Percentiles rank a stretch among this genome's conserved stretches.
phyloP scores from a whole-genome alignment of 2,113 vertebrate species.

The Leptodactylus fuscus region DNA sequence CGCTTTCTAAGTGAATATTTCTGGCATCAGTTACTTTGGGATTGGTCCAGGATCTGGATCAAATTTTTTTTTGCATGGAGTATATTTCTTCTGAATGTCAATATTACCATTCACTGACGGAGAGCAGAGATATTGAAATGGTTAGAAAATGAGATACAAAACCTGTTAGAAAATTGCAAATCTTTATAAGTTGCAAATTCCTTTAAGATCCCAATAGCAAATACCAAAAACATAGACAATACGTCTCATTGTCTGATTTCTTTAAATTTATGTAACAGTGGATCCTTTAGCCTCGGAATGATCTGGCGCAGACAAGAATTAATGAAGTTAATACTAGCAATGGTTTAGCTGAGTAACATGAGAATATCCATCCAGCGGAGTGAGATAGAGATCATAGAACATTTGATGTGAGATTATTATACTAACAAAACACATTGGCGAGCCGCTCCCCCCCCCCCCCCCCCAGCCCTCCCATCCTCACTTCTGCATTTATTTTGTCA shows the following conservation, averaged over 20 bases:
- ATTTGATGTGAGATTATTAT: slow-evolving; percentile 35
- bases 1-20: too few relatives aligned
- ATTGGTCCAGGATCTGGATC: too few relatives aligned
- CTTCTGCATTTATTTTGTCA: slow-evolving; percentile 25
- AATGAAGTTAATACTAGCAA: background rate
- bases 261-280: background rate
- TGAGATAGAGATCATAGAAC: slow-evolving; percentile 36
- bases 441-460: too few relatives aligned
- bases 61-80: too few relatives aligned
- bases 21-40: too few relatives aligned
- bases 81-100: too few relatives aligned
- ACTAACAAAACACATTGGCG: slow-evolving; percentile 23
- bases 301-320: background rate
- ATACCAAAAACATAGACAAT: background rate
- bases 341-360: background rate
- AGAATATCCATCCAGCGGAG: background rate
- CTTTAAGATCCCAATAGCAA: too few relatives aligned
- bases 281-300: background rate
- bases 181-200: too few relatives aligned
- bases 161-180: too few relatives aligned
- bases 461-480: slow-evolving; percentile 21
- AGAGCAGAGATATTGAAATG: too few relatives aligned
- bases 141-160: too few relatives aligned
- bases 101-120: too few relatives aligned
- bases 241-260: background rate